A percentile compares a stretch with the other conserved stretches of the same genome.
phyloP scores from a whole-genome alignment of 2,888 invertebrate genomes.

The Tachina grossa region DNA sequence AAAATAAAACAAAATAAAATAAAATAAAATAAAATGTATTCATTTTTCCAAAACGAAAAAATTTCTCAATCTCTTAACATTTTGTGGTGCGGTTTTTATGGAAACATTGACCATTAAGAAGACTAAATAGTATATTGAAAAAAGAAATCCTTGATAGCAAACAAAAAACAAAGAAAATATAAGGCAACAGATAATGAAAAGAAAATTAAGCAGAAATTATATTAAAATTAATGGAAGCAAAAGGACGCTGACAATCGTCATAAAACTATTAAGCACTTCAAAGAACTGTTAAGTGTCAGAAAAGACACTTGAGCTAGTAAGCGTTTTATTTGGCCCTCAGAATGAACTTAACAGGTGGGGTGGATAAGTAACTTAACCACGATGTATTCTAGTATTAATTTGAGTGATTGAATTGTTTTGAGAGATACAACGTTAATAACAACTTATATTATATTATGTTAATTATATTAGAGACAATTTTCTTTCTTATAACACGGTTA shows the following conservation, averaged over 20 bases:
- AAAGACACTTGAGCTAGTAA: background rate
- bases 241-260: constrained; percentile 14
- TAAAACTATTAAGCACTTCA: constrained; percentile 46
- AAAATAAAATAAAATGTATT: constrained; percentile 48
- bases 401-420: too few species aligned
- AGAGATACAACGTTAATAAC: too few species aligned
- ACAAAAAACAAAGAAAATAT: background rate
- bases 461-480: too few species aligned
- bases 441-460: too few species aligned
- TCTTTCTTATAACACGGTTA: too few species aligned
- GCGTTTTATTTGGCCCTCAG: background rate
- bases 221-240: background rate
- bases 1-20: constrained; percentile 17
- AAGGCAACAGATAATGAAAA: background rate
- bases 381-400: too few species aligned
- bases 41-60: constrained; percentile 5
- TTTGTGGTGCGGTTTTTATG: background rate
- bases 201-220: constrained; percentile 1
- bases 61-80: background rate
- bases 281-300: background rate
- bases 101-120: constrained; percentile 3
- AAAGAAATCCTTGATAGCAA: background rate
- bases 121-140: background rate
- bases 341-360: background rate
- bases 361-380: too few species aligned